Evolutionary conservation across 2,113 vertebrate species (phyloP).

Genomic region (Sigmodon hispidus): DNA sequence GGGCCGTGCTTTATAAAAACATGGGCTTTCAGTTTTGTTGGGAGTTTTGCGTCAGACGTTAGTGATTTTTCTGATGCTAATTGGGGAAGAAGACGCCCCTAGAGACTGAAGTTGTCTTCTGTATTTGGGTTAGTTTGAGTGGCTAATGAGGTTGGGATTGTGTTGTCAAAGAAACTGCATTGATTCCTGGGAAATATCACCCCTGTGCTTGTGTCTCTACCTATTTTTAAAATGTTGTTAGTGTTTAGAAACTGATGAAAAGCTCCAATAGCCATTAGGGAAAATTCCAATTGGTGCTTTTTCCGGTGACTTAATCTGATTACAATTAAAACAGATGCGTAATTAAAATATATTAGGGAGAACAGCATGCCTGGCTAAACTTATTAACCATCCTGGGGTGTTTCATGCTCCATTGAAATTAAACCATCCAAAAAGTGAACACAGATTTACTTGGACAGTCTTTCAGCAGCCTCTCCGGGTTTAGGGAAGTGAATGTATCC

Average conservation of each 20-base stretch:
- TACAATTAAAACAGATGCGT: slow-evolving; percentile 86
- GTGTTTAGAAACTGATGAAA: slow-evolving; percentile 79
- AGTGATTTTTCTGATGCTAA: slow-evolving; percentile 73
- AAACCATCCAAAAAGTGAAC: slow-evolving; percentile 88
- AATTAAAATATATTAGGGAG: slow-evolving; percentile 88
- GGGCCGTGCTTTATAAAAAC: slow-evolving; percentile 49
- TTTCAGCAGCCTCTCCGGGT: slow-evolving; percentile 78
- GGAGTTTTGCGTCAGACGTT: slow-evolving; percentile 52
- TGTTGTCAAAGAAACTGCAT: slow-evolving; percentile 79
- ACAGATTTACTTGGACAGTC: slow-evolving; percentile 86
- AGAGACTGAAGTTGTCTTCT: slow-evolving; percentile 74
- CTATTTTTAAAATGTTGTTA: slow-evolving; percentile 68
- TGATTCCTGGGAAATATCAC: slow-evolving; percentile 77
- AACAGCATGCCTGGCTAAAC: slow-evolving; percentile 86
- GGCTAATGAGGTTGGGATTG: slow-evolving; percentile 75
- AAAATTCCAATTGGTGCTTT: slow-evolving; percentile 80
- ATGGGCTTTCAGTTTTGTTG: slow-evolving; percentile 56
- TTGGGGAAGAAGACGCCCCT: slow-evolving; percentile 69
- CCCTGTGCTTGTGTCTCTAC: slow-evolving; percentile 64
- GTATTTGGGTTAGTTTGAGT: slow-evolving; percentile 74
- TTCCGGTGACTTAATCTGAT: slow-evolving; percentile 85
- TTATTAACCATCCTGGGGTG: slow-evolving; percentile 86
- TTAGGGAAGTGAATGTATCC: slow-evolving; percentile 76
- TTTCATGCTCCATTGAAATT: slow-evolving; percentile 86
- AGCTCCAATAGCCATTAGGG: slow-evolving; percentile 73